Conservation (phyloP, 2,888 invertebrate species). For the Malachius bipustulatus region DNA sequence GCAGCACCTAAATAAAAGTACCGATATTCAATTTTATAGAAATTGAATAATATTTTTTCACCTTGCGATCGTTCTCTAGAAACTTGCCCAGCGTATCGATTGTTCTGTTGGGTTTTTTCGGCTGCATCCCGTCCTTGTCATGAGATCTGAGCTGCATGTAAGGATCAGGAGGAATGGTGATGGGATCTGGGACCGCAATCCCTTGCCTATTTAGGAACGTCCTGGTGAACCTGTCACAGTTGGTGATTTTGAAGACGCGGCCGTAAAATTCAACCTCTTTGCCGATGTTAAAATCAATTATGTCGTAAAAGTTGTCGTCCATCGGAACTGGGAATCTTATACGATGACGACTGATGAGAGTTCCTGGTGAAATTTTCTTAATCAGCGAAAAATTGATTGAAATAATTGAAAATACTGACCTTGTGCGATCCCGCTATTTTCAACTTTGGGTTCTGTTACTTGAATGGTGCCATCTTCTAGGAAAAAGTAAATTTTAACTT, state of each 20-base stretch:
- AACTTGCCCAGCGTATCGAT: slow-evolving; percentile 65
- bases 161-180: slow-evolving; percentile 44
- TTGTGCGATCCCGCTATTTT: slow-evolving; percentile 78
- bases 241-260: slow-evolving; percentile 65
- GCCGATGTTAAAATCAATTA: slow-evolving; percentile 80
- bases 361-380: slow-evolving; percentile 42
- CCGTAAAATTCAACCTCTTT: slow-evolving; percentile 70
- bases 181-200: slow-evolving; percentile 65
- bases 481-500: slow-evolving; percentile 74
- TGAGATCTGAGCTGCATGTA: slow-evolving; percentile 38
- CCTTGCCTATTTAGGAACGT: slow-evolving; percentile 76
- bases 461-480: slow-evolving; percentile 88
- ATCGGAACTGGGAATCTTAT: slow-evolving; percentile 64
- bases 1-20: slow-evolving; percentile 37
- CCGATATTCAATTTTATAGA: no score
- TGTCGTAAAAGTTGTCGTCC: slow-evolving; percentile 65
- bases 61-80: slow-evolving; percentile 65
- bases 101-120: slow-evolving; percentile 44
- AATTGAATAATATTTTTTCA: slow-evolving; percentile 15
- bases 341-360: slow-evolving; percentile 69
- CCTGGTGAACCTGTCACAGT: slow-evolving; percentile 79
- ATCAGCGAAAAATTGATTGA: background rate
- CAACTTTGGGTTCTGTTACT: slow-evolving; percentile 67
- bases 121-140: slow-evolving; percentile 29
- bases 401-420: no score